These are phyloP conservation scores for Carlito syrichta DNA, from an alignment of 2,113 vertebrate genomes.

Conservation along the genomic window DNA sequence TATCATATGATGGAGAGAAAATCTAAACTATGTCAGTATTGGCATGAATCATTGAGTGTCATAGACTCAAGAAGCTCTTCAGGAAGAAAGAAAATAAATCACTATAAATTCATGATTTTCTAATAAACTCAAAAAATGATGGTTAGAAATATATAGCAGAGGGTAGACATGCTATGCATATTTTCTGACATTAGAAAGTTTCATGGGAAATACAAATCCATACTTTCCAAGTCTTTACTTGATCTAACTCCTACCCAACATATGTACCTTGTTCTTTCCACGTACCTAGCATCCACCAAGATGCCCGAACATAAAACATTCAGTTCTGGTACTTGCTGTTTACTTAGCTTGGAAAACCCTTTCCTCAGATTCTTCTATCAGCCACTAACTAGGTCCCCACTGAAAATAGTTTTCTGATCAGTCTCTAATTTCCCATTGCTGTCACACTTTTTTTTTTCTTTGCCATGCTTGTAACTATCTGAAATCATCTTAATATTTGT, in stretches of 20 bases:
- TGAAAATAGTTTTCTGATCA: neutral
- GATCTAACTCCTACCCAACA: neutral
- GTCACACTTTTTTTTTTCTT: neutral
- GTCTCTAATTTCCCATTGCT: fast-evolving
- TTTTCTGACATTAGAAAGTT: neutral
- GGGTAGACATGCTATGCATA: neutral
- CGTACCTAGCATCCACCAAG: no score
- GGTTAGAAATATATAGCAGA: no score
- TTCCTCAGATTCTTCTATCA: neutral
- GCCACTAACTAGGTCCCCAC: fast-evolving
- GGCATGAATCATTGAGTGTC: neutral
- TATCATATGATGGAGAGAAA: neutral
- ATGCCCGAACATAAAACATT: neutral
- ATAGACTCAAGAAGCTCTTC: neutral
- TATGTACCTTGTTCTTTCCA: neutral
- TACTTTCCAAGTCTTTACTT: neutral
- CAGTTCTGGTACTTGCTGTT: neutral
- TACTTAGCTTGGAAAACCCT: neutral
- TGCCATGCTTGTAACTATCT: neutral
- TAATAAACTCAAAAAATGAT: neutral
- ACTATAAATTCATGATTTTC: neutral
- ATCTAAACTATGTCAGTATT: neutral
- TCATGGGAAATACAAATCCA: fast-evolving
- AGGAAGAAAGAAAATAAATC: neutral
- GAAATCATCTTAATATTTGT: neutral